Conservation (phyloP, 1,140 invertebrate genomes). For the Pseudobourletiella spinata region DNA sequence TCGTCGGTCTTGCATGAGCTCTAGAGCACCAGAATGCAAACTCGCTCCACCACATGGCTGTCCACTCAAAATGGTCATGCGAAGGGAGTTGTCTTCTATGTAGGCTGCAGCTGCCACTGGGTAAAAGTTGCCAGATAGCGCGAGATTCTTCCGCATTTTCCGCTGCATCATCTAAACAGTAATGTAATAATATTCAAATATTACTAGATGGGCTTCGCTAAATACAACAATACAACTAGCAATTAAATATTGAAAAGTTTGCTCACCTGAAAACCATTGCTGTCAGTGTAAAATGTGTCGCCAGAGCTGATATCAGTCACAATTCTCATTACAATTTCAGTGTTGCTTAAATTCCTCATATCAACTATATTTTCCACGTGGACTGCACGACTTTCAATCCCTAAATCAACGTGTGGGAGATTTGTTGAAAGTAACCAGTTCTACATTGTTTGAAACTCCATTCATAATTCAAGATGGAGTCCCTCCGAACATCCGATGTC, state of each 20-base stretch:
- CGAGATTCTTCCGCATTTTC: conserved; percentile 73
- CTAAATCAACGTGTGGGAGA: no score
- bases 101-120: conserved; percentile 78
- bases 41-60: conserved; percentile 82
- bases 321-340: conserved; percentile 80
- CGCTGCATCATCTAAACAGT: conserved; percentile 68
- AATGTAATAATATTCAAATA: background rate
- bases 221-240: background rate
- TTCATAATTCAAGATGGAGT: no score
- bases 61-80: conserved; percentile 71
- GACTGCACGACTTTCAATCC: conserved; percentile 55
- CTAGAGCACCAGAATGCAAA: conserved; percentile 65
- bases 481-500: no score
- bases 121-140: conserved; percentile 92
- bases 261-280: conserved; percentile 67
- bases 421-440: no score
- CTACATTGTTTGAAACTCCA: no score
- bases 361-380: conserved; percentile 68
- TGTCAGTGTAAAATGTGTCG: conserved; percentile 67
- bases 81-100: conserved; percentile 66
- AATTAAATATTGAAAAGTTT: background rate
- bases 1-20: conserved; percentile 91
- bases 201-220: no score
- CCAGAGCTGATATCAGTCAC: conserved; percentile 62
- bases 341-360: conserved; percentile 64